These are phyloP conservation scores for Drosophila orosa DNA, from an alignment of 1,140 invertebrate species.

Conservation along the genomic window DNA sequence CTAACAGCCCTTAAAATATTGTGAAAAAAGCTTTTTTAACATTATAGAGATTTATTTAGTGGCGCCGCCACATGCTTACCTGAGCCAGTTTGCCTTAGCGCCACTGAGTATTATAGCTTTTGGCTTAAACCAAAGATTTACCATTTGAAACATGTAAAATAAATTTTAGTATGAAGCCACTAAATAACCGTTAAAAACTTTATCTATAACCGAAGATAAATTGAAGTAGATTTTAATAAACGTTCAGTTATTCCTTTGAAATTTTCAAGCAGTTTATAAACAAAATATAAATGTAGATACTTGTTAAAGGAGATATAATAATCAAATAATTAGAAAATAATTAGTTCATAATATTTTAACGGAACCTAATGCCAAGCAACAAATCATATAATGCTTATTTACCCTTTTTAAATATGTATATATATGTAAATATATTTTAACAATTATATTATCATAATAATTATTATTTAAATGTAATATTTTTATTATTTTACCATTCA, in stretches of 20 bases:
- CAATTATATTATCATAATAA: too few relatives aligned
- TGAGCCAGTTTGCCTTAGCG: not conserved
- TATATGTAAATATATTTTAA: not conserved
- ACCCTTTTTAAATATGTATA: not conserved
- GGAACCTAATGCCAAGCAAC: not conserved
- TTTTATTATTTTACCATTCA: not conserved
- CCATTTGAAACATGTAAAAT: not conserved
- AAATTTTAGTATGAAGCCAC: not conserved
- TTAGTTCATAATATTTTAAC: not conserved
- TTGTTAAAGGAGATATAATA: not conserved
- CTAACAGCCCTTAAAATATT: not conserved
- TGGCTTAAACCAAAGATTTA: not conserved
- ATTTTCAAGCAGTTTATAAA: not conserved
- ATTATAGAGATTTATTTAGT: not conserved
- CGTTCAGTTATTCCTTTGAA: not conserved
- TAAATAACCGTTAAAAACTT: not conserved
- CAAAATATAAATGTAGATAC: too few relatives aligned
- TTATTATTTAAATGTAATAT: not conserved
- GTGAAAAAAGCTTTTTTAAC: not conserved
- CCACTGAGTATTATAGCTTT: not conserved
- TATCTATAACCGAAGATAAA: too few relatives aligned
- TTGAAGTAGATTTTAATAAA: too few relatives aligned
- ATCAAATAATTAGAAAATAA: not conserved
- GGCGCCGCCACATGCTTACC: not conserved
- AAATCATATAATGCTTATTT: too few relatives aligned